phyloP scores from a whole-genome alignment of 2,797 vertebrate species.

The Rhyacichthys aspro region DNA sequence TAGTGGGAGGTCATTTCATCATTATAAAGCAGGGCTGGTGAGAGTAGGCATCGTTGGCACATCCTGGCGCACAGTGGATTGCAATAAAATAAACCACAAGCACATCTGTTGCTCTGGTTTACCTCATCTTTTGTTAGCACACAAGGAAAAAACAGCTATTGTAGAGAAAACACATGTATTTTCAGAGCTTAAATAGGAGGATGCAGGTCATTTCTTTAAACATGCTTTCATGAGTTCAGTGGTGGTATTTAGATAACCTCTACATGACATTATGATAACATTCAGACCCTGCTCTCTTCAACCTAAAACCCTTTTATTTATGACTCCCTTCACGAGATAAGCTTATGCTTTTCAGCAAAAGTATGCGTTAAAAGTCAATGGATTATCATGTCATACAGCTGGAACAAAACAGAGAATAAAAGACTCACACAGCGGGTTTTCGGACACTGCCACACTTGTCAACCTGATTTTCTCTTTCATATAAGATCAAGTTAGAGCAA shows the following conservation, averaged over 20 bases:
- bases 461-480: conserved; percentile 61
- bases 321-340: conserved; percentile 48
- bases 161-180: not conserved
- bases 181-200: too few relatives aligned
- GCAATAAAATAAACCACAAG: conserved; percentile 40
- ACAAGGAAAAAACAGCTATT: conserved; percentile 6
- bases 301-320: conserved; percentile 17
- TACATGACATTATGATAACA: conserved; percentile 38
- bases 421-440: conserved; percentile 25
- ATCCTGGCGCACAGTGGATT: conserved; percentile 13
- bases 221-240: conserved; percentile 34
- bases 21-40: conserved; percentile 44
- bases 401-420: conserved; percentile 19
- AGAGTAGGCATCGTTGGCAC: conserved; percentile 50
- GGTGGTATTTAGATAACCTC: conserved; percentile 47
- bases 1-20: conserved; percentile 55
- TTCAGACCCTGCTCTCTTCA: conserved; percentile 20
- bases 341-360: conserved; percentile 31
- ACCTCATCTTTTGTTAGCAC: conserved; percentile 43
- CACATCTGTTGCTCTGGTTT: conserved; percentile 58
- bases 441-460: conserved; percentile 40
- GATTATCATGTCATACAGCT: conserved; percentile 26
- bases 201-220: conserved; percentile 8
- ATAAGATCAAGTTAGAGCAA: conserved; percentile 56
- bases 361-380: conserved; percentile 17